Evolutionary conservation across 2,797 vertebrate species (phyloP).

Genomic region (Borostomias antarcticus): DNA sequence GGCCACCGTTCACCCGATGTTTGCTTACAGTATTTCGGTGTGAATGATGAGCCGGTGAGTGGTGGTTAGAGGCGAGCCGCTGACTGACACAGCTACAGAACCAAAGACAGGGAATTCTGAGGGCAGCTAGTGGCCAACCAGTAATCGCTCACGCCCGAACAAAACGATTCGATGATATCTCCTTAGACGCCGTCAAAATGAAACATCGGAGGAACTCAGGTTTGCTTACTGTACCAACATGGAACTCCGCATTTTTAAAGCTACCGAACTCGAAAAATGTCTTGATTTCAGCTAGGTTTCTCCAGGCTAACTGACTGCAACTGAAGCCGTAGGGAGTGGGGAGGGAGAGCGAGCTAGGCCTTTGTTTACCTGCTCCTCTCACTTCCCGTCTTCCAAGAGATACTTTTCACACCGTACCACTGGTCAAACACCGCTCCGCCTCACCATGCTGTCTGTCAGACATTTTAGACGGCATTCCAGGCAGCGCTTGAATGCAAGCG

Average conservation of each 20-base stretch:
- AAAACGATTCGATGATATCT: neutral
- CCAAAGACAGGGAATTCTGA: neutral
- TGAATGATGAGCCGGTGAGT: slow-evolving; percentile 16
- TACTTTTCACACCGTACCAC: slow-evolving; percentile 1
- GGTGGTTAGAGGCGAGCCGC: slow-evolving; percentile 20
- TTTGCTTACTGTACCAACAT: neutral
- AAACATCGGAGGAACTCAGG: neutral
- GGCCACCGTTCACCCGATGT: neutral
- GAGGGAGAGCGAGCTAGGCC: neutral
- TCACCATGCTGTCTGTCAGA: slow-evolving; percentile 19
- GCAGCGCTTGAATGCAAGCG: neutral
- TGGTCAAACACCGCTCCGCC: neutral
- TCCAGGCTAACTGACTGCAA: slow-evolving; percentile 7
- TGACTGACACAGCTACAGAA: slow-evolving; percentile 1
- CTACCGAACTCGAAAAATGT: slow-evolving; percentile 1
- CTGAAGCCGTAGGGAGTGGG: neutral
- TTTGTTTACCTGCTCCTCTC: slow-evolving; percentile 2
- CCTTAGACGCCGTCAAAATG: neutral
- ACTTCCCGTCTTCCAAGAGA: slow-evolving; percentile 16
- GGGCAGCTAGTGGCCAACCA: slow-evolving; percentile 13
- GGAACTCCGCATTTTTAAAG: neutral
- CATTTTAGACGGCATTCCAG: slow-evolving; percentile 5
- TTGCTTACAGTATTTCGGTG: slow-evolving; percentile 1
- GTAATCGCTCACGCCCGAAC: neutral
- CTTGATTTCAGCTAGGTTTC: slow-evolving; percentile 3